Evolutionary conservation across 2,888 invertebrate genomes (phyloP).

Genomic region (Cryptus armator): DNA sequence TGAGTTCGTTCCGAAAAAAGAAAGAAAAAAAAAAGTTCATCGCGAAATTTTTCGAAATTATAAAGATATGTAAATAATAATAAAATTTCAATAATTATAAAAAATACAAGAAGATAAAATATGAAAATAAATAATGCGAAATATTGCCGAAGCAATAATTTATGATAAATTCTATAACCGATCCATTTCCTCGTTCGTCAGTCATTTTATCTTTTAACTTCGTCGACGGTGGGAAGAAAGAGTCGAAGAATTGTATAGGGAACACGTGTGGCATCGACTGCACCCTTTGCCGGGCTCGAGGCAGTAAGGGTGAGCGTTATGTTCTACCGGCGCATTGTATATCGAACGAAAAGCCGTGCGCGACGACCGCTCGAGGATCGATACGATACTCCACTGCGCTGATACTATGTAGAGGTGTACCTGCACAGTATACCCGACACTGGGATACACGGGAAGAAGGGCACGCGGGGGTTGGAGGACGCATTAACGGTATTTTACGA

Average conservation of each 20-base stretch:
- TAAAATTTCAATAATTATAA: too few species aligned
- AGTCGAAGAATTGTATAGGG: constrained; percentile 46
- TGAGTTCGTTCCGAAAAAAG: too few species aligned
- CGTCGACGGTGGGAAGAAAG: constrained; percentile 19
- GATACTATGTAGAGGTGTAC: constrained; percentile 16
- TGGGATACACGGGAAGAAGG: constrained; percentile 14
- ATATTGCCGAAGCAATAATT: neutral
- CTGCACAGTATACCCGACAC: constrained; percentile 12
- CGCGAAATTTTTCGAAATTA: too few species aligned
- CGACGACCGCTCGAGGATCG: constrained; percentile 71
- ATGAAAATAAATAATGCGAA: too few species aligned
- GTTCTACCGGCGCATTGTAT: constrained; percentile 35
- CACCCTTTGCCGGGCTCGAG: constrained; percentile 3
- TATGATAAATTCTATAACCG: neutral
- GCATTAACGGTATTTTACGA: constrained; percentile 78
- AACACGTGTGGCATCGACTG: neutral
- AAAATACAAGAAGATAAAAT: too few species aligned
- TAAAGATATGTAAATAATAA: too few species aligned
- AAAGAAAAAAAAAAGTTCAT: too few species aligned
- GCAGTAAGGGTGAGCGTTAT: constrained; percentile 2
- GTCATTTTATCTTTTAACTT: constrained; percentile 3
- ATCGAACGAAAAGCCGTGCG: constrained; percentile 47
- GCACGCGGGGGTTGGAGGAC: constrained; percentile 53
- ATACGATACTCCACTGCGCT: constrained; percentile 63
- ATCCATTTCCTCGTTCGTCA: neutral